Percentiles rank a stretch among this genome's conserved stretches.
Evolutionary conservation across 2,888 invertebrate genomes (phyloP).

Genomic region (Tenthredo mesomela): DNA sequence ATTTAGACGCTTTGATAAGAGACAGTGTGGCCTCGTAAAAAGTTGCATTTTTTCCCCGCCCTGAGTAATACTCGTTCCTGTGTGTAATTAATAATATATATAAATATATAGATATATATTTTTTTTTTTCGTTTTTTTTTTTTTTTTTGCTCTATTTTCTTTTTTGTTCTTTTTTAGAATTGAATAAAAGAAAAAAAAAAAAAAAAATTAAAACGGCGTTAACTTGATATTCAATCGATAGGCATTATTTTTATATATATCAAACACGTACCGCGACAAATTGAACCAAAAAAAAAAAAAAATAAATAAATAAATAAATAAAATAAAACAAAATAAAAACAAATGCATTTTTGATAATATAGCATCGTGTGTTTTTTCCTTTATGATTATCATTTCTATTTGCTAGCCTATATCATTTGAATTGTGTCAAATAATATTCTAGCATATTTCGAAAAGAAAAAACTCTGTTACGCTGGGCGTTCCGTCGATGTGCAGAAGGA

Average conservation of each 20-base stretch:
- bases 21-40: not conserved
- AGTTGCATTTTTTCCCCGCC: constrained; percentile 32
- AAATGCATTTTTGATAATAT: constrained; percentile 43
- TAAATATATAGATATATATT: not conserved
- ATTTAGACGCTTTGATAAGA: not conserved
- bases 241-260: constrained; percentile 43
- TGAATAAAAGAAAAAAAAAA: constrained; percentile 20
- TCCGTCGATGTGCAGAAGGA: not conserved
- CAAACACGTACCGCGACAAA: constrained; percentile 4
- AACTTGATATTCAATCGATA: constrained; percentile 37
- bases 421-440: constrained; percentile 9
- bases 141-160: not conserved
- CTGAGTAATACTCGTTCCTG: constrained; percentile 41
- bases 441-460: not conserved
- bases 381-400: not conserved
- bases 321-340: not conserved
- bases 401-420: constrained; percentile 22
- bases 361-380: not conserved
- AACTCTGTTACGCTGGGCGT: not conserved
- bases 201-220: not conserved
- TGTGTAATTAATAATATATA: constrained; percentile 21
- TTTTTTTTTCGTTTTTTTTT: not conserved
- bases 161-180: not conserved
- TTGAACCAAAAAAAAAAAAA: constrained; percentile 7
- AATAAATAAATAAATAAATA: not conserved